Conservation (phyloP, 2,888 invertebrate genomes). For the Baronia brevicornis region DNA sequence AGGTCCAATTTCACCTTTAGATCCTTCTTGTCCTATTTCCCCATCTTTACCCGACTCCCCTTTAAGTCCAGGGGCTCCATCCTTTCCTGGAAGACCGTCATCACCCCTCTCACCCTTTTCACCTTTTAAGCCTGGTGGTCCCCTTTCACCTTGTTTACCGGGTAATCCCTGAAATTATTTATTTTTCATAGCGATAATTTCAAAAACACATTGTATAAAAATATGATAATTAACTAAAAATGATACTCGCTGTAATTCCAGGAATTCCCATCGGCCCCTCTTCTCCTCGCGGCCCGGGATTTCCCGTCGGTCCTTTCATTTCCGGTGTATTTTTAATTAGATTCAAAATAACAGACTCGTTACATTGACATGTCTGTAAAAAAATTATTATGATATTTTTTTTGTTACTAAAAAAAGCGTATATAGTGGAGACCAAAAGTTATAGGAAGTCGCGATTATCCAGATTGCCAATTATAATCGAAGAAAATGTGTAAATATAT, state of each 20-base stretch:
- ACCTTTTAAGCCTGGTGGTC: slow-evolving; percentile 75
- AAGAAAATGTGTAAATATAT: not conserved
- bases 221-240: slow-evolving; percentile 12
- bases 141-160: slow-evolving; percentile 79
- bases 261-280: slow-evolving; percentile 31
- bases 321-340: slow-evolving; percentile 43
- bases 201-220: not conserved
- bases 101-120: slow-evolving; percentile 78
- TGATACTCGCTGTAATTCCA: slow-evolving; percentile 61
- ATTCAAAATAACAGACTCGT: slow-evolving; percentile 36
- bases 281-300: slow-evolving; percentile 57
- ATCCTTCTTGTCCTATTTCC: slow-evolving; percentile 76
- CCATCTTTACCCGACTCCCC: slow-evolving; percentile 84
- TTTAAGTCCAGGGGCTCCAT: slow-evolving; percentile 75
- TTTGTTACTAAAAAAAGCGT: too few species aligned
- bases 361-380: slow-evolving; percentile 46
- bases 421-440: too few species aligned
- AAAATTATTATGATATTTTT: slow-evolving; percentile 1
- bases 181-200: too few species aligned
- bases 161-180: slow-evolving; percentile 72
- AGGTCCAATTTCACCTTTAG: slow-evolving; percentile 73
- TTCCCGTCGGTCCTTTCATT: slow-evolving; percentile 73
- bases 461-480: too few species aligned
- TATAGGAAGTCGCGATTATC: too few species aligned
- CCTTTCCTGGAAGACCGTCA: slow-evolving; percentile 70